These are phyloP conservation scores for Cryptocheilus praepositus DNA, from an alignment of 2,888 invertebrate genomes.

Conservation along the genomic window DNA sequence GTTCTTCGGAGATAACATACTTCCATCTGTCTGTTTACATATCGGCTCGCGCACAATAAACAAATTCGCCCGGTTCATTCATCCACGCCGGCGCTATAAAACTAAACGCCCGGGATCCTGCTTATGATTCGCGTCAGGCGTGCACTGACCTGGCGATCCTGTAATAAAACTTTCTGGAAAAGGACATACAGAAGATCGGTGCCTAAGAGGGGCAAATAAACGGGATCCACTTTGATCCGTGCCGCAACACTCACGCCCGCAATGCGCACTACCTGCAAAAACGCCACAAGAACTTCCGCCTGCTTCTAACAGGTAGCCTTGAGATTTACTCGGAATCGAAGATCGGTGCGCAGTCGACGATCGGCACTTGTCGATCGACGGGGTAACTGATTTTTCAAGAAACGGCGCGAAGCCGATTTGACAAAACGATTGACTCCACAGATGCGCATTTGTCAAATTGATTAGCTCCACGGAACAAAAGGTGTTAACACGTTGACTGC, in stretches of 20 bases:
- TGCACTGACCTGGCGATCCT: conserved; percentile 34
- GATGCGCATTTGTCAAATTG: too few relatives aligned
- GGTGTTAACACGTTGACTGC: too few relatives aligned
- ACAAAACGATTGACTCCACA: too few relatives aligned
- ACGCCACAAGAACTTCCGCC: conserved; percentile 61
- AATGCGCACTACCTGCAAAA: conserved; percentile 44
- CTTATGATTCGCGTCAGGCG: conserved; percentile 67
- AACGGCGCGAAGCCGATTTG: too few relatives aligned
- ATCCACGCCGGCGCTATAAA: too few relatives aligned
- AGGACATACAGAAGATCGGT: conserved; percentile 67
- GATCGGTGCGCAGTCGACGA: conserved; percentile 19
- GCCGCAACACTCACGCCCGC: conserved; percentile 50
- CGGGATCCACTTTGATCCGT: conserved; percentile 29
- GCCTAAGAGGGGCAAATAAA: conserved; percentile 47
- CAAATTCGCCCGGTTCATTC: too few relatives aligned
- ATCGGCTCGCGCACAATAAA: too few relatives aligned
- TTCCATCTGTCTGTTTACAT: too few relatives aligned
- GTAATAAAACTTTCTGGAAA: conserved; percentile 66
- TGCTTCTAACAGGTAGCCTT: conserved; percentile 56
- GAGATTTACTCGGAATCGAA: conserved; percentile 55
- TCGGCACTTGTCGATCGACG: too few relatives aligned
- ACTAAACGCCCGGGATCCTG: conserved; percentile 37
- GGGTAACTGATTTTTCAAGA: too few relatives aligned
- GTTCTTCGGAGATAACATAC: too few relatives aligned
- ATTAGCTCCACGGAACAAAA: too few relatives aligned